Base-by-base conservation (phyloP, 2,113 vertebrate species). In the Eptesicus fuscus region DNA sequence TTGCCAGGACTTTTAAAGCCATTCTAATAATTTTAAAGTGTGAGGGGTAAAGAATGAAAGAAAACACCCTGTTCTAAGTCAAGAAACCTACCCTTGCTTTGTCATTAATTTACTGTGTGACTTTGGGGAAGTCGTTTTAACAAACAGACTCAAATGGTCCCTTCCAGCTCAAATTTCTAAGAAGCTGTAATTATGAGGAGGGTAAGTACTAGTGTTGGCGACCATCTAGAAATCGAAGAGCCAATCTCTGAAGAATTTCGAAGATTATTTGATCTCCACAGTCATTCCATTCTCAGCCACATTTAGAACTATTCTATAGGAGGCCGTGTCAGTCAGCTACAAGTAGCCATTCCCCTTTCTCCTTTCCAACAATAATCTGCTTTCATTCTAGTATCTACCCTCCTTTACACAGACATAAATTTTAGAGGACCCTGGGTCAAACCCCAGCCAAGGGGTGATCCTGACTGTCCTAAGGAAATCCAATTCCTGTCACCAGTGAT, bases 1-100 rank as follows among this genome's bases (percentile, higher is more conserved):
- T 93, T 79, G 84, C 80, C 63, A 59, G 83, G 80, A 77, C 47
- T 92, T 90, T 94, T 59, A 95, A 92, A 95, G 74, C 6, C 78
- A 12, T 49, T 51, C 25, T 56, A 93, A 86, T 3, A 76, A n/a
- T 92, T 93, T 40, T 79, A 49, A 88, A 47, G 40, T 90, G 80
- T 90, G 76, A 88, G 69, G 90, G 32, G 42, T 59, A 79, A 93
- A 73, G 18, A 86, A 63, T 67, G 42, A 94, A 95, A 84, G 69
- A 82, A 83, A 93, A 80, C 11, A 89, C 9, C 44, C 73, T 42
- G 18, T 40, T n/a, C 67, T 37, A 22, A 95, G 47, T 77, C 53
- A 78, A 85, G 90, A 91, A 93, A 84, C 22, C 70, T 83, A 37
- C 20, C 49, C 17, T 78, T 61, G 53, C n/a, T 74, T 51, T 82